A percentile compares a stretch with the other conserved stretches of the same genome.
phyloP scores from a whole-genome alignment of 1,140 invertebrate species.

The Chironomus tepperi region DNA sequence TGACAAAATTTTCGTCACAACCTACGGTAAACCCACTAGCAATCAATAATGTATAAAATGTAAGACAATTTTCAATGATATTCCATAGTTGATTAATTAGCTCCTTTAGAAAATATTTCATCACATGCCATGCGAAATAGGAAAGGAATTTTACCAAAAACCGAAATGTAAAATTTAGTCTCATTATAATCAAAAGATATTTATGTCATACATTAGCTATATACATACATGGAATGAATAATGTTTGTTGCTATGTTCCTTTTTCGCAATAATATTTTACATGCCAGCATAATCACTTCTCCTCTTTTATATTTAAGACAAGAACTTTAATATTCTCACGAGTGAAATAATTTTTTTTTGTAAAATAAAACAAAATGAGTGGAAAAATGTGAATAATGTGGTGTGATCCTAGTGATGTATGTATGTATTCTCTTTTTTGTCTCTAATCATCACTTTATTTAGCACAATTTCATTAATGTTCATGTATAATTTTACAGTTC shows the following conservation, averaged over 20 bases:
- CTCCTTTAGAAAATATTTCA: neutral
- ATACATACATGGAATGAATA: no score
- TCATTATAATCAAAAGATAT: no score
- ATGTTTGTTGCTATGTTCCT: neutral
- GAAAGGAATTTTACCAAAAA: neutral
- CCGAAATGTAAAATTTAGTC: no score
- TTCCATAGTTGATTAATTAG: neutral
- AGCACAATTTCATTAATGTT: neutral
- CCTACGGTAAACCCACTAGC: no score
- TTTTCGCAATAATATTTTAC: neutral
- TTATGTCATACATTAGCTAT: no score
- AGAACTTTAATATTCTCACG: conserved; percentile 2
- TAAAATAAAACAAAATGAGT: neutral
- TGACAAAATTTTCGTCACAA: no score
- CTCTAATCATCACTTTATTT: conserved; percentile 13
- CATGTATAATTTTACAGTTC: conserved; percentile 1
- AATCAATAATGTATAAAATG: neutral
- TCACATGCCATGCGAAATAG: neutral
- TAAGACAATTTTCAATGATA: neutral
- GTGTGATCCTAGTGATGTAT: no score
- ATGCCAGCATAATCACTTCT: neutral
- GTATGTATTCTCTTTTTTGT: neutral
- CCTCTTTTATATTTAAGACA: neutral
- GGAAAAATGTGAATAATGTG: neutral
- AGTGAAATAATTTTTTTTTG: neutral